These are phyloP conservation scores for Ammodytes dubius DNA, from an alignment of 2,113 vertebrate genomes.

Conservation along the genomic window DNA sequence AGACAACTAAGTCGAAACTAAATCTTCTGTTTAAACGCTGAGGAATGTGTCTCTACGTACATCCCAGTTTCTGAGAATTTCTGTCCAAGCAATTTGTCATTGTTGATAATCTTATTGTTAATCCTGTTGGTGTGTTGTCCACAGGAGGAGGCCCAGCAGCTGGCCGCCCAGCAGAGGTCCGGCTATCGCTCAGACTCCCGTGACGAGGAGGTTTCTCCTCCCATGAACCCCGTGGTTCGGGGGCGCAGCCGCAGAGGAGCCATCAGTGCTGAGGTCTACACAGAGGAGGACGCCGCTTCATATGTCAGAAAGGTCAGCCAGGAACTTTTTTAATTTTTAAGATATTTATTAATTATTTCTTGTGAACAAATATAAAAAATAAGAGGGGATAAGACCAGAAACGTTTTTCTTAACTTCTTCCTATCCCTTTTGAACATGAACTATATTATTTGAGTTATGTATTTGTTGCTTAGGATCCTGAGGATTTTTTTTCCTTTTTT, in stretches of 20 bases:
- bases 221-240: constrained; percentile 93
- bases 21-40: no score
- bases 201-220: constrained; percentile 94
- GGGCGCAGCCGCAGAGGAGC: constrained; percentile 91
- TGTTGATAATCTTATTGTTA: neutral
- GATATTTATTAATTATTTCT: no score
- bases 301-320: constrained; percentile 91
- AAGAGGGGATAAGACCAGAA: no score
- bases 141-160: constrained; percentile 92
- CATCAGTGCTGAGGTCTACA: constrained; percentile 96
- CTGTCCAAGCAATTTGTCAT: neutral
- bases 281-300: constrained; percentile 94
- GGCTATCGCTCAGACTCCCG: constrained; percentile 89
- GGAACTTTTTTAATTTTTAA: no score
- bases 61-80: neutral
- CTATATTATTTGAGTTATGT: no score
- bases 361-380: no score
- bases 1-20: no score
- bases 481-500: no score
- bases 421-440: no score
- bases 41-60: no score
- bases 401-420: no score
- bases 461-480: no score
- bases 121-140: neutral
- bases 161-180: constrained; percentile 88